Percentiles rank a stretch among this genome's conserved stretches.
phyloP scores from a whole-genome alignment of 92 coral and sea anemone genomes.

The Palythoa caribaeorum region DNA sequence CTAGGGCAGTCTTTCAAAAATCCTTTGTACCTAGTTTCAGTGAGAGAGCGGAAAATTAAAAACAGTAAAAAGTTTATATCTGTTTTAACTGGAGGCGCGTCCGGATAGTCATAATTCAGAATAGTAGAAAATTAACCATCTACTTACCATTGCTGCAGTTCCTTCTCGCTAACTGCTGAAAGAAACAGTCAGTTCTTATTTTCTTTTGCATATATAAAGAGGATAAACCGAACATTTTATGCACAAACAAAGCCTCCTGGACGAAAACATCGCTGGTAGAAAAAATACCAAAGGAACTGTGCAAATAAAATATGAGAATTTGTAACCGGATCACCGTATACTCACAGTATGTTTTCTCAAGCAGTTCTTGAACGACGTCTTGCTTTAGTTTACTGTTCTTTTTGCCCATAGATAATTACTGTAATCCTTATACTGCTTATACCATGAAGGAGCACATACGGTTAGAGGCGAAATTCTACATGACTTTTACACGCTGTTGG shows the following conservation, averaged over 20 bases:
- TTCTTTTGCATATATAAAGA: background rate
- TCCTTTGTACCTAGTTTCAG: conserved; percentile 85
- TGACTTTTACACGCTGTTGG: background rate
- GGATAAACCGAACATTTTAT: background rate
- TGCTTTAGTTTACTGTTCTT: conserved; percentile 90
- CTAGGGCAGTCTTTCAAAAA: conserved; percentile 95
- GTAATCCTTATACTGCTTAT: background rate
- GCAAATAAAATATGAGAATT: conserved; percentile 14
- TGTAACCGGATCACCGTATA: background rate
- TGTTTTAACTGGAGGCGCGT: background rate
- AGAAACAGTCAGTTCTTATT: conserved; percentile 22
- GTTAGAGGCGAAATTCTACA: background rate
- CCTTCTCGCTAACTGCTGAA: conserved; percentile 92
- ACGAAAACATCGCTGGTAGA: background rate
- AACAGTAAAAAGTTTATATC: too few species aligned
- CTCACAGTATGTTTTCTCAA: conserved; percentile 96
- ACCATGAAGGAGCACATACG: too few species aligned
- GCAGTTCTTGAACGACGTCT: conserved; percentile 89
- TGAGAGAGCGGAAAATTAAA: too few species aligned
- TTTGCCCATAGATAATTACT: conserved; percentile 82
- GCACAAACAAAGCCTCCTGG: background rate
- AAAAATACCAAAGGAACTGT: background rate
- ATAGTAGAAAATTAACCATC: conserved; percentile 19
- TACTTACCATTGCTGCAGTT: conserved; percentile 94
- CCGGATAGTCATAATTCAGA: background rate